Evolutionary conservation across 1,140 invertebrate genomes (phyloP), one percentile per base, ranked within the genome.

Genomic region (Drosophila kanapiae): DNA sequence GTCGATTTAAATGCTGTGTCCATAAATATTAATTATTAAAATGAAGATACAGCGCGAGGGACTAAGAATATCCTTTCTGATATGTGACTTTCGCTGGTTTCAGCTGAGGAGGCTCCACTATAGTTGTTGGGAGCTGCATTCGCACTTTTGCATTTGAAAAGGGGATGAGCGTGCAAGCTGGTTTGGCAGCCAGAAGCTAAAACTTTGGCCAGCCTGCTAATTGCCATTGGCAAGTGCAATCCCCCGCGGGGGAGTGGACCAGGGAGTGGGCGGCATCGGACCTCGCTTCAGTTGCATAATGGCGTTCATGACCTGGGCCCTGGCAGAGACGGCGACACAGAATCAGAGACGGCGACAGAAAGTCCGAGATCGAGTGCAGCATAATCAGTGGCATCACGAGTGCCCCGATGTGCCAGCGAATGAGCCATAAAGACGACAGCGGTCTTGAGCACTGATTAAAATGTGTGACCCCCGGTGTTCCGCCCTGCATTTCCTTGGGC

Each of bases 391-490:
- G 47, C 68, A 88, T 80, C 77, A 80, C 85, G 54, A 86, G 61
- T 87, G 65, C 65, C 53, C 70, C 37, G 37, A 60, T 63, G 35
- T 63, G 54, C 56, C 54, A 64, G 56, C 38, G 62, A 64, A 64
- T 64, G 71, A 75, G 72, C 75, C 78, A 82, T 76, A 57, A 63
- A 62, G 85, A 75, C 68, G 71, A 77, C 76, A 74, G 70, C 59
- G 58, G 64, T 62, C 60, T 90, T 90, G 85, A 80, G 85, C 85
- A 70, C 77, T 90, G 85, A 90, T 90, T 90, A 90, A 90, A 90
- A 88, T 85, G 85, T 87, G 64, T 56, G 69, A 49, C 53, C 51
- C 63, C 75, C 57, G 48, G 48, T 10, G 57, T 47, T 42, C 27
- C 42, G 59, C 33, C 59, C 14, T 13, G 37, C 45, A 27, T 56